Evolutionary conservation across 2,888 invertebrate species (phyloP).

Genomic region (Parnassius glacialis): DNA sequence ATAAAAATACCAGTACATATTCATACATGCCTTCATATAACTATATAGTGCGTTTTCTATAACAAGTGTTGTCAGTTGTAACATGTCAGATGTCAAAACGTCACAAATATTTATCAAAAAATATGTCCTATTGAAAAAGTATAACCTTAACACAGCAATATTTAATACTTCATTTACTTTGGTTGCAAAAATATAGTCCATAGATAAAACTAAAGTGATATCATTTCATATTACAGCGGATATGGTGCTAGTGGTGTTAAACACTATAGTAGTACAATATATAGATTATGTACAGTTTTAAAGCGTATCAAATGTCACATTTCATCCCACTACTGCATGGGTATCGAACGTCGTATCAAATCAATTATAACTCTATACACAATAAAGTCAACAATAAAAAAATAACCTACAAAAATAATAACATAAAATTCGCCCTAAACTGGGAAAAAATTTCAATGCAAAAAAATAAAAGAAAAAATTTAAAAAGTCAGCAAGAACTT

Average conservation of each 20-base stretch:
- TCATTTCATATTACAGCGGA: not conserved
- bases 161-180: constrained; percentile 52
- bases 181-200: constrained; percentile 59
- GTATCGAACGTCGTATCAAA: no score
- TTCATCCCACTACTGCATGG: no score
- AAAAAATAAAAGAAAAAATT: no score
- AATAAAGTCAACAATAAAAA: constrained; percentile 17
- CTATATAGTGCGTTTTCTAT: constrained; percentile 16
- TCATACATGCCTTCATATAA: no score
- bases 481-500: no score
- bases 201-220: constrained; percentile 34
- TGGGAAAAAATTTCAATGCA: no score
- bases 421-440: no score
- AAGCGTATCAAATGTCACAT: no score
- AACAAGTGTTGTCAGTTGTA: constrained; percentile 21
- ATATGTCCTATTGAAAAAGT: constrained; percentile 62
- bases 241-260: not conserved
- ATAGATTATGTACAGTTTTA: no score
- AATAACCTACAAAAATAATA: constrained; percentile 9
- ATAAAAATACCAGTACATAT: no score
- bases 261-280: no score
- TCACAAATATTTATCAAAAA: constrained; percentile 25
- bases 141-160: not conserved
- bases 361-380: constrained; percentile 13
- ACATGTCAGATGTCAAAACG: not conserved